Evolutionary conservation across 2,797 vertebrate genomes (phyloP), one percentile per base, ranked within the genome.

Genomic region (Graptemys geographica): DNA sequence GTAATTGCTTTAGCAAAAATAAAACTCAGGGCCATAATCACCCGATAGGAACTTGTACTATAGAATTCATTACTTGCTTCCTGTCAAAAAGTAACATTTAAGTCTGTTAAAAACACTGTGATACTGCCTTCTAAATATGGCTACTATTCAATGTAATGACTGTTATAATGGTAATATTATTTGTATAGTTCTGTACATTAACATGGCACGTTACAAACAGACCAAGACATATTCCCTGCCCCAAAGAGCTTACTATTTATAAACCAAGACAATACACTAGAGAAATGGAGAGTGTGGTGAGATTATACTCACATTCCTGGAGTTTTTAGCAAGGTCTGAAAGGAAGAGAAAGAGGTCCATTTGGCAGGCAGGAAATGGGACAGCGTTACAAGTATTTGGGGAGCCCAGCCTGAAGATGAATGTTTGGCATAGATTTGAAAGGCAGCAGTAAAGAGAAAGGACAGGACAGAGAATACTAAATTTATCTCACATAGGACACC

Each of bases 1-100:
- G 89, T 96, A 98, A 98, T 98, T 98, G 97, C 97, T 98, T 97
- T 79, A 97, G 96, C 95, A 97, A 98, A 98, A 97, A 96, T 97
- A 97, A 98, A 98, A 97, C 89, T 96, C 88, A 83, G 95, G 96
- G 93, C 81, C 91, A 72, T 87, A 89, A 94, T 97, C 91, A 97
- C 94, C 94, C 97, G 95, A 96, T 94, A 96, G 94, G 92, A 94
- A 97, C 86, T 91, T 97, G 88, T 76, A 97, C 5, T 69, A 96
- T 1, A 96, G 97, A 97, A 98, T 96, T 97, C 96, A 96, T 96
- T 97, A 96, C 96, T 97, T 97, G 86, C 90, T 95, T 93, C 93
- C 96, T 97, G 96, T 98, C 97, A 96, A 96, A 98, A 98, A 97
- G 95, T 95, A 97, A 97, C 90, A 96, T 97, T 98, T 97, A 96